A percentile compares a stretch with the other conserved stretches of the same genome.
phyloP scores from a whole-genome alignment of 2,797 vertebrate genomes.

The Eulemur mongoz region DNA sequence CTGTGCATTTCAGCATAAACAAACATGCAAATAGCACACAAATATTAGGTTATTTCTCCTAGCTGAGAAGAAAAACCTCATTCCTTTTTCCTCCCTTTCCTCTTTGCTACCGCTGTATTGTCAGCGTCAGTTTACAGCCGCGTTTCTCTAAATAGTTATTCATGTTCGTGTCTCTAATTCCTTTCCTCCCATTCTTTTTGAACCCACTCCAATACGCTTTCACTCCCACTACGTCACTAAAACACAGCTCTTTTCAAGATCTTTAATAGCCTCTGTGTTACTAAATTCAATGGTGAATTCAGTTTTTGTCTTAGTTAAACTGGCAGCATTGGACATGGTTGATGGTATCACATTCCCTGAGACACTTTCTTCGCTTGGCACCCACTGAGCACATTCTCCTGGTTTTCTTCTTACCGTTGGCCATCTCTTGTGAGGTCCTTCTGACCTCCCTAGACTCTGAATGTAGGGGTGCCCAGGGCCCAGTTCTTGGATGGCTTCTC shows the following conservation, averaged over 20 bases:
- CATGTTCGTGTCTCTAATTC: not conserved
- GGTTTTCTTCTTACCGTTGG: not conserved
- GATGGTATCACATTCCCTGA: fast-evolving
- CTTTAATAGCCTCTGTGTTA: not conserved
- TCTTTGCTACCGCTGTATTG: too few species aligned
- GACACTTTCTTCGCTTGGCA: not conserved
- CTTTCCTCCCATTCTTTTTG: not conserved
- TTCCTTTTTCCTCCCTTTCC: not conserved
- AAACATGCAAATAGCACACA: not conserved
- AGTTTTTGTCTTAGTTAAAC: not conserved
- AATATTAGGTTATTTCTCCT: not conserved
- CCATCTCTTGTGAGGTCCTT: not conserved
- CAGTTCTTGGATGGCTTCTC: not conserved
- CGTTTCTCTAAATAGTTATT: not conserved
- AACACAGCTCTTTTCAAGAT: not conserved
- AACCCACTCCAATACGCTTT: not conserved
- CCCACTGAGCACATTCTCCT: not conserved
- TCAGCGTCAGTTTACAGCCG: not conserved
- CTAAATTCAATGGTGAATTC: not conserved
- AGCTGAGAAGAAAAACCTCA: not conserved
- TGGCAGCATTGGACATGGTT: not conserved
- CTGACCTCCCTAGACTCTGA: not conserved
- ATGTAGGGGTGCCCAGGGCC: not conserved
- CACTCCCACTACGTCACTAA: not conserved
- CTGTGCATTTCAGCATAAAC: not conserved